Base-by-base conservation (phyloP, 2,888 invertebrate species). In the Aphrophora alni region DNA sequence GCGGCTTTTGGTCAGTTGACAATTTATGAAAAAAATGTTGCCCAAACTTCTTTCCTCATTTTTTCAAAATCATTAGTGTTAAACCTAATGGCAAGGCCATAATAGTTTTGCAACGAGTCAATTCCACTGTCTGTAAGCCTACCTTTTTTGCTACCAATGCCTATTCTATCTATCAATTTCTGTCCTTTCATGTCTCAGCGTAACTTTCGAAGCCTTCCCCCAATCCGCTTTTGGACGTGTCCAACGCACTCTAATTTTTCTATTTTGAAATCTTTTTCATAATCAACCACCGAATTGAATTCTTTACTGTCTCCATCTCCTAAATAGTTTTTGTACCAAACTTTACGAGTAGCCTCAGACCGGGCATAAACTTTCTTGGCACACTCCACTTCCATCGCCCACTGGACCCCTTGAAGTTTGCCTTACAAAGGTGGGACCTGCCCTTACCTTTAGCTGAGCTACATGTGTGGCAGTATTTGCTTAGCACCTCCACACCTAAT, bases 1-100 rank as follows among this genome's bases (percentile, higher is more conserved):
- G 82, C 14, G 84, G 85, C 14, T 85, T 83, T 72, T 83, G 82
- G 26, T 85, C 83, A 0, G 85, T 82, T 8, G 84, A 85, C 72
- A 38, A 33, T 59, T n/a, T n/a, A n/a, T n/a, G n/a, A n/a, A n/a
- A n/a, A n/a, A n/a, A n/a, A n/a, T n/a, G n/a, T n/a, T n/a, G n/a
- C n/a, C n/a, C n/a, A n/a, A n/a, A n/a, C n/a, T n/a, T n/a, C n/a
- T n/a, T n/a, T n/a, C n/a, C n/a, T n/a, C n/a, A n/a, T n/a, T n/a
- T n/a, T n/a, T n/a, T n/a, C n/a, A n/a, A n/a, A n/a, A n/a, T n/a
- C n/a, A n/a, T n/a, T n/a, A n/a, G n/a, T n/a, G n/a, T n/a, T n/a
- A n/a, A n/a, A n/a, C n/a, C n/a, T n/a, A n/a, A n/a, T n/a, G n/a
- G n/a, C n/a, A n/a, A n/a, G n/a, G n/a, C n/a, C n/a, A n/a, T n/a